Conservation (phyloP, 2,113 vertebrate species). For the Nothobranchius kuhntae region DNA sequence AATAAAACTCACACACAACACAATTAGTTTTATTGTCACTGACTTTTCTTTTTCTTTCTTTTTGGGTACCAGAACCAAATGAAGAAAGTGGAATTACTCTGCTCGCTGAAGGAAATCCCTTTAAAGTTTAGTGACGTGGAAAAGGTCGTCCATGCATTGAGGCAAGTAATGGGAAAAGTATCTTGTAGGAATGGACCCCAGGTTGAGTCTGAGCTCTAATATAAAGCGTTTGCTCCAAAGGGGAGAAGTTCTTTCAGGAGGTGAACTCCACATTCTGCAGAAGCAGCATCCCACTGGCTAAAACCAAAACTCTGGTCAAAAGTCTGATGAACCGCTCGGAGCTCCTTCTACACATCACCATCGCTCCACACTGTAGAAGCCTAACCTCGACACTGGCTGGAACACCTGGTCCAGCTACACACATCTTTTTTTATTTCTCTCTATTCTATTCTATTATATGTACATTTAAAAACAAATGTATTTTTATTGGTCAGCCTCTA, state of each 20-base stretch:
- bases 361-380: conserved; percentile 93
- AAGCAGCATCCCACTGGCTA: conserved; percentile 83
- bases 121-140: conserved; percentile 94
- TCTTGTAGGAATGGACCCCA: not conserved
- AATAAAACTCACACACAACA: not conserved
- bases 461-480: not conserved
- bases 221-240: conserved; percentile 47
- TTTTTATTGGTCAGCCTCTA: conserved; percentile 82
- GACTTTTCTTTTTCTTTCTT: conserved; percentile 41
- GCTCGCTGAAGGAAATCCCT: conserved; percentile 94
- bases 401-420: conserved; percentile 89
- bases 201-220: conserved; percentile 16
- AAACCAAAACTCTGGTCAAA: conserved; percentile 92
- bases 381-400: conserved; percentile 89
- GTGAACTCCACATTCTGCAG: conserved; percentile 87
- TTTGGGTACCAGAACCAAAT: conserved; percentile 87
- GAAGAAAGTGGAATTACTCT: conserved; percentile 95
- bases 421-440: not conserved
- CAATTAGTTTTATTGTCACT: conserved; percentile 12
- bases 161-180: conserved; percentile 71
- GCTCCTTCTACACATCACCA: conserved; percentile 93
- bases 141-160: conserved; percentile 91
- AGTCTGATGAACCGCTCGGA: conserved; percentile 97
- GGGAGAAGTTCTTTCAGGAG: conserved; percentile 97
- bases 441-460: not conserved